Base-by-base conservation (phyloP, 2,113 vertebrate species). In the Lontra canadensis region DNA sequence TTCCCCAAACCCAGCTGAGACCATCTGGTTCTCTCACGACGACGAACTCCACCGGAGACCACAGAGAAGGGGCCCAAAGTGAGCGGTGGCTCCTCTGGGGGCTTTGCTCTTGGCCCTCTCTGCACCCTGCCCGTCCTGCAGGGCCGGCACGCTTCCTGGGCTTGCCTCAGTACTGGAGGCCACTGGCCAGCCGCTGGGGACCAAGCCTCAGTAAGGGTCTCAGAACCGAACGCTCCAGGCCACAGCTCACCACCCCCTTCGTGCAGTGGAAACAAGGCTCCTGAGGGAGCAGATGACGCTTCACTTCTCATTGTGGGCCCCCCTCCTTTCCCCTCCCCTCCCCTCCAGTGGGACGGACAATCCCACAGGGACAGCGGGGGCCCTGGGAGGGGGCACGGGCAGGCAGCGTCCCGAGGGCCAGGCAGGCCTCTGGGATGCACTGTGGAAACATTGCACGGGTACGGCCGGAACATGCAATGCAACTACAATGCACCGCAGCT, bases 401-500 rank as follows among this genome's bases (percentile, higher is more conserved):
- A 21, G 74, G 90, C 1, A 26, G 90, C 42, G 61, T 96, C 89
- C 63, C 31, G 97, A 97, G 97, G 89, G 88, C 10, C 0, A 97
- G 98, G 99, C 98, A 98, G 83, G 99, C 99, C 99, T 99, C 99
- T 99, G 99, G 99, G 98, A 98, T 99, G 99, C 99, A 99, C 99
- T 99, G 99, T 99, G 99, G 99, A 98, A 99, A 99, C 99, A 99
- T 99, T 99, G 99, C 99, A 99, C 98, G 98, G 97, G 93, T 98
- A 98, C 98, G 96, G 97, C 98, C 98, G 98, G 98, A 99, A 99
- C 99, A 99, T 99, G 99, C 99, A 99, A 99, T 99, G 99, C 99
- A 99, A 99, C 99, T 99, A 99, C 99, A 99, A 99, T 99, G 99
- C 99, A 99, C 99, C 98, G 95, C 98, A 99, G 99, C 98, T 84